Evolutionary conservation across 2,113 vertebrate species (phyloP), one percentile per base, ranked within the genome.

Genomic region (Jacana jacana): DNA sequence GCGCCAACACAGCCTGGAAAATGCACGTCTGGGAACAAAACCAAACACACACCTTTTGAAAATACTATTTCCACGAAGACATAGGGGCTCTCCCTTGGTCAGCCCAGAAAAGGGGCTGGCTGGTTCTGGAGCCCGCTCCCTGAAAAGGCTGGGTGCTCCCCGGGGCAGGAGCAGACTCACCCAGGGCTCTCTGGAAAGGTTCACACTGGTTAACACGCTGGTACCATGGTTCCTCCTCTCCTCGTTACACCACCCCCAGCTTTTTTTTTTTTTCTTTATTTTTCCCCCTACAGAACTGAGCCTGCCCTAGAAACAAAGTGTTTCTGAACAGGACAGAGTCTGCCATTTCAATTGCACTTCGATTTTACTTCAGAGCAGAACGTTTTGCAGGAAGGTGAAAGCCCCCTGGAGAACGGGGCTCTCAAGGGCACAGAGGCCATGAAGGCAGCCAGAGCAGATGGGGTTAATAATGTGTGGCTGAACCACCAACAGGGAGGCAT

Each of bases 81-180:
- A 12, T 0, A 2, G 1, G 14, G 6, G 35, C 33, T 35, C 8
- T 20, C 35, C 57, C 35, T 15, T 5, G 1, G 35, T 13, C 77
- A 89, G 75, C 35, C 31, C 5, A 2, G 42, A 28, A 28, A 69
- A 84, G 16, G 27, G 52, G 42, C 69, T 54, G 3, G 4, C 65
- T 55, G 60, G 48, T 49, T 15, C 73, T n/a, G 30, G 27, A 33
- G 66, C 25, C 57, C 1, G 2, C 40, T 71, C 27, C 30, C 17
- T 0, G 0, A n/a, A 48, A 28, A 48, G n/a, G 49, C n/a, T 25
- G 39, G 18, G 30, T 4, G 1, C 63, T 40, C 30, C 25, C 8
- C 10, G 1, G 2, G 54, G 52, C 46, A 72, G 58, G 8, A 94
- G 49, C 15, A 2, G 20, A 17, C 55, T 39, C 60, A 18, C 8